These are phyloP conservation scores for Ephialtes manifestator DNA, from an alignment of 2,888 invertebrate genomes.

Conservation along the genomic window DNA sequence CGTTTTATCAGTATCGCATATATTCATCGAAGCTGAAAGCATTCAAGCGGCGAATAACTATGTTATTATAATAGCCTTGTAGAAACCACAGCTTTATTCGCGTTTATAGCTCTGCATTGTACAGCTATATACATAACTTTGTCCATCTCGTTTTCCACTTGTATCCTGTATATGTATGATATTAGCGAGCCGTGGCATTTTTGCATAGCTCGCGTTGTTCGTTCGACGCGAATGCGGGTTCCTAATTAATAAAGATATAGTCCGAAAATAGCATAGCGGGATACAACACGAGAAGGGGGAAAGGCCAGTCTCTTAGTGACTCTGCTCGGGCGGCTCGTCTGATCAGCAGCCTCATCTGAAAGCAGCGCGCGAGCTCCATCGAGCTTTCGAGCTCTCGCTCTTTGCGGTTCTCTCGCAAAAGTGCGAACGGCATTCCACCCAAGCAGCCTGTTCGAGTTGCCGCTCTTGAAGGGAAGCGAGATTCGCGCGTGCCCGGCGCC, in stretches of 20 bases:
- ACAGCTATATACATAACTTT: background rate
- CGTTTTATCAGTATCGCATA: constrained; percentile 51
- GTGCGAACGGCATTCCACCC: constrained; percentile 64
- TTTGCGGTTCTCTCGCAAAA: constrained; percentile 51
- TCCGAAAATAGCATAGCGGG: constrained; percentile 70
- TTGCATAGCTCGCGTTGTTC: constrained; percentile 14
- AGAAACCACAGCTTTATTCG: constrained; percentile 43
- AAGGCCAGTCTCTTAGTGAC: constrained; percentile 70
- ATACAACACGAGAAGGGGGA: background rate
- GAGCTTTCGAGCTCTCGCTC: background rate
- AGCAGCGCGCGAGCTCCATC: constrained; percentile 44
- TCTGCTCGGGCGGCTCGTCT: constrained; percentile 57
- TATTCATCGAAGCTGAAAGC: constrained; percentile 41
- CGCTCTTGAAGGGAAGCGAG: constrained; percentile 30
- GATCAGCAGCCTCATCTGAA: constrained; percentile 47
- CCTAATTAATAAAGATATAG: constrained; percentile 76
- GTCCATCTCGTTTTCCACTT: constrained; percentile 23
- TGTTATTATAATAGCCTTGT: constrained; percentile 55
- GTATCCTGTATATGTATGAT: background rate
- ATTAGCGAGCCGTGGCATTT: background rate
- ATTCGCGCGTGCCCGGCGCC: constrained; percentile 64
- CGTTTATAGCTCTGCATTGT: constrained; percentile 11
- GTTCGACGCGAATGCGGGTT: constrained; percentile 64
- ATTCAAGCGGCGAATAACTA: constrained; percentile 30
- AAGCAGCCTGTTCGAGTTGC: constrained; percentile 16